Percentiles rank a stretch among this genome's conserved stretches.
These are phyloP conservation scores for Spizella passerina DNA, from an alignment of 2,797 vertebrate species.

Conservation along the genomic window DNA sequence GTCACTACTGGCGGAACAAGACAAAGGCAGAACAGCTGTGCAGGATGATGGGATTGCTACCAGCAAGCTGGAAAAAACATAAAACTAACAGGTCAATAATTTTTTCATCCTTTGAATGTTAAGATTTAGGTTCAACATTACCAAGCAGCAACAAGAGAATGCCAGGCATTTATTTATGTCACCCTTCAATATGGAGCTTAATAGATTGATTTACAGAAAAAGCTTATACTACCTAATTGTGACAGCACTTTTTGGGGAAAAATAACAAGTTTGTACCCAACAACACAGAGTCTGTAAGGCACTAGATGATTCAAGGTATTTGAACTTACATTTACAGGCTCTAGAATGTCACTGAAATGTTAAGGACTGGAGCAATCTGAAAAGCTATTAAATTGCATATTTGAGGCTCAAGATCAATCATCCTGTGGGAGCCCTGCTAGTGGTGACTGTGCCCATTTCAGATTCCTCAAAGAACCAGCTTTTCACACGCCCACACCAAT, in stretches of 20 bases:
- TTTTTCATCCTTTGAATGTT: not conserved
- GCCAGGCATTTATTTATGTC: not conserved
- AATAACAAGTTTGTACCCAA: not conserved
- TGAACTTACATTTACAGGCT: not conserved
- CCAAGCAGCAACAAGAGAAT: not conserved
- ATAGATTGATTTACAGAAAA: not conserved
- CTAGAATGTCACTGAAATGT: not conserved
- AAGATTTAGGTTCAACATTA: not conserved
- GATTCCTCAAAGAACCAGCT: not conserved
- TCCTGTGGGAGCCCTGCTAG: not conserved
- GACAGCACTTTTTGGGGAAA: not conserved
- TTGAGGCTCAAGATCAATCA: not conserved
- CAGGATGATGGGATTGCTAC: not conserved
- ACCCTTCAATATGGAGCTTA: not conserved
- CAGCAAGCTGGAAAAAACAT: not conserved
- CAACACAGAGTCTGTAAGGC: not conserved
- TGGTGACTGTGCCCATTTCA: rapidly evolving
- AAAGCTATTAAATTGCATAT: not conserved
- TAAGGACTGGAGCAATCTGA: not conserved
- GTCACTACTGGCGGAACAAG: not conserved
- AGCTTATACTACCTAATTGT: not conserved
- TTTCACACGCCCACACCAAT: not conserved
- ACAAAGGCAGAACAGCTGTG: slow-evolving; percentile 24
- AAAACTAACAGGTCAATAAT: not conserved
- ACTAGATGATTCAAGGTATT: not conserved